phyloP scores from a whole-genome alignment of 2,797 vertebrate species.

The Leptatherina wallacei region DNA sequence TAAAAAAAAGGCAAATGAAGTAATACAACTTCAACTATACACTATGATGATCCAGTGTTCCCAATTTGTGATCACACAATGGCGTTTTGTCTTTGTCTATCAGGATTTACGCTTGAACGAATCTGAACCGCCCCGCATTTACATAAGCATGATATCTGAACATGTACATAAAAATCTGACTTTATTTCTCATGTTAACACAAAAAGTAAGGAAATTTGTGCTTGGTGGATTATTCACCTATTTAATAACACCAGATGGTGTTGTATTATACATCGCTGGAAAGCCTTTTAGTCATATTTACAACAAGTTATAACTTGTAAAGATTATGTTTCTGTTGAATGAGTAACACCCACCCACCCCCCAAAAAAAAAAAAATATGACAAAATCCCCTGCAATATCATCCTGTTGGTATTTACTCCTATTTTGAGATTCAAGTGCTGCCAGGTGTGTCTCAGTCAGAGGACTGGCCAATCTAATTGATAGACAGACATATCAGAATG shows the following conservation, averaged over 20 bases:
- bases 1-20: background rate
- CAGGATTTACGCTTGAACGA: slow-evolving; percentile 70
- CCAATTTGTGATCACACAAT: slow-evolving; percentile 5
- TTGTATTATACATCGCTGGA: background rate
- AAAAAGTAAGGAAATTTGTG: background rate
- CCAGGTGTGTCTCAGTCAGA: background rate
- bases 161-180: slow-evolving; percentile 1
- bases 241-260: background rate
- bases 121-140: slow-evolving; percentile 52
- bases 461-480: background rate
- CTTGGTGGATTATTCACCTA: background rate
- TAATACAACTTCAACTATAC: background rate
- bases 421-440: background rate
- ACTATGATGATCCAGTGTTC: background rate
- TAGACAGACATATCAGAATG: background rate
- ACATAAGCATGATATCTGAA: slow-evolving; percentile 35
- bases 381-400: background rate
- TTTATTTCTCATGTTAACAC: background rate
- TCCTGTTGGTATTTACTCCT: background rate
- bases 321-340: background rate
- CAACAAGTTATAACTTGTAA: background rate
- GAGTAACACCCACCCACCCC: no score
- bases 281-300: background rate
- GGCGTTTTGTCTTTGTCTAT: slow-evolving; percentile 31
- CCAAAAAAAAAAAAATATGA: background rate